phyloP scores from a whole-genome alignment of 1,140 invertebrate genomes.

The Dreissena polymorpha region DNA sequence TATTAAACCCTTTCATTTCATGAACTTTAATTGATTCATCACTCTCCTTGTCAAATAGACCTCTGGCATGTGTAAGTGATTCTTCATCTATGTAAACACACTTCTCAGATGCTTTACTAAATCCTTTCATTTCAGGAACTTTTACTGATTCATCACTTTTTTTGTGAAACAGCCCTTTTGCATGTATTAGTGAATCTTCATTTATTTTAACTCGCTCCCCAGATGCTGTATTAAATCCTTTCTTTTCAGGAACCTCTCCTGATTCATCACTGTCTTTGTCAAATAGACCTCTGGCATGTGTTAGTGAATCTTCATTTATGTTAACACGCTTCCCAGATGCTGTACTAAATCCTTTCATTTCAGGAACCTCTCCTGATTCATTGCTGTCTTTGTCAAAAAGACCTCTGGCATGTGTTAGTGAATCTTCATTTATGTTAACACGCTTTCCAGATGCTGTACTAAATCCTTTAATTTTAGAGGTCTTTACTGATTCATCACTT shows the following conservation, averaged over 20 bases:
- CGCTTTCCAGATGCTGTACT: conserved; percentile 21
- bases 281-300: conserved; percentile 54
- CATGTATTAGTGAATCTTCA: not conserved
- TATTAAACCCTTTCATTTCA: conserved; percentile 39
- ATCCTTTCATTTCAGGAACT: conserved; percentile 3
- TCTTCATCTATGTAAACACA: conserved; percentile 57
- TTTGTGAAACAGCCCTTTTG: not conserved
- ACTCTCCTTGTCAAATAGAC: not conserved
- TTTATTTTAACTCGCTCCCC: conserved; percentile 11
- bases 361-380: not conserved
- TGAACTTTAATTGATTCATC: not conserved
- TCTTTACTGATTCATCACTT: not conserved
- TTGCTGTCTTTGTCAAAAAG: not conserved
- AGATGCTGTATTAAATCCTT: conserved; percentile 40
- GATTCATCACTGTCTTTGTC: conserved; percentile 3
- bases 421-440: not conserved
- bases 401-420: not conserved
- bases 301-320: conserved; percentile 57
- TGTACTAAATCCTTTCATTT: conserved; percentile 29
- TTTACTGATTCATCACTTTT: not conserved
- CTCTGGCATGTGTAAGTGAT: conserved; percentile 43
- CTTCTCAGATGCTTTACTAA: conserved; percentile 36
- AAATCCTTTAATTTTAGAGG: conserved; percentile 3
- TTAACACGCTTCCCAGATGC: conserved; percentile 51
- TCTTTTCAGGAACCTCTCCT: not conserved